Evolutionary conservation across 2,888 invertebrate species (phyloP), one percentile per base, ranked within the genome.

Genomic region (Anarsia innoxiella): DNA sequence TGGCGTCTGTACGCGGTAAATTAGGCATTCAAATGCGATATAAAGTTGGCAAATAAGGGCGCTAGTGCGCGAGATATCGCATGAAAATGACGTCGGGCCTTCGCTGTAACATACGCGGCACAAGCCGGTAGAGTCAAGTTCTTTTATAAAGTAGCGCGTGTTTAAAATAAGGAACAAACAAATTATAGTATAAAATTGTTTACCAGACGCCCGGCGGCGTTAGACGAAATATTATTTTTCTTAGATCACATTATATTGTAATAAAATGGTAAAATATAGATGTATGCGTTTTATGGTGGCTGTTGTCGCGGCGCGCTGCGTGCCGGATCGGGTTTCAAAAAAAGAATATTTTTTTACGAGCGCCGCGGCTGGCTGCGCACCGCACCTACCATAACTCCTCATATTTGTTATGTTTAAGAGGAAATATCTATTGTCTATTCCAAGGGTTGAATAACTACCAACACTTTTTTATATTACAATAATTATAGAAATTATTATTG

Each of bases 401-500:
- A 63, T 80, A 74, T 82, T 80, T 83, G 83, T 84, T 84, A 83
- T 76, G 83, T 84, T 84, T 83, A 84, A 84, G 83, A 82, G 67
- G 79, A 83, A 80, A 78, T 83, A 84, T 83, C 82, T 83, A 84
- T 80, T 84, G 79, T 83, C 84, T 84, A 84, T 84, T 84, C 83
- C 84, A 79, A 77, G 77, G 84, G 84, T 82, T 79, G 69, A 71
- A 71, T 71, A 80, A 82, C 74, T 78, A 83, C 76, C 82, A 72
- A 84, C 83, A 85, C 85, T 86, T 86, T 85, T 86, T 86, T 86
- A 86, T 85, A 85, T 84, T 84, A 85, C 83, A 80, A 85, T 86
- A 85, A 86, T 85, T 86, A 86, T 86, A 86, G 86, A 86, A 84
- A 86, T 85, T 86, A 86, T 86, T 86, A 86, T 85, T 86, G 85